Conservation (phyloP, 2,888 invertebrate genomes). For the Arenicola marina region DNA sequence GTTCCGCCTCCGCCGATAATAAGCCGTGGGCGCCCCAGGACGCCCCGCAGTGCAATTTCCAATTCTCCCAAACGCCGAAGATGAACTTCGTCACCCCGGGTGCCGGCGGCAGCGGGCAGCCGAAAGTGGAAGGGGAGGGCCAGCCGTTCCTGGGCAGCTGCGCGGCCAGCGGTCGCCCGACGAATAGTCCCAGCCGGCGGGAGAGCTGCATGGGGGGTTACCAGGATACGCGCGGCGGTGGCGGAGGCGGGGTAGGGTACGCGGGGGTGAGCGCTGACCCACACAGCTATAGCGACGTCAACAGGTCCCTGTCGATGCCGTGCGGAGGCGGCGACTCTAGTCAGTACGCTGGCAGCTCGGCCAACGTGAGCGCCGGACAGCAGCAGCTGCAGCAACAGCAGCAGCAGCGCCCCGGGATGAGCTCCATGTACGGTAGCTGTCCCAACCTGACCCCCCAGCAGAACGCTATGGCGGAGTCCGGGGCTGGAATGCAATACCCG, state of each 20-base stretch:
- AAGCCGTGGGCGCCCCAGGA: neutral
- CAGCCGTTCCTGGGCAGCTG: neutral
- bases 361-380: no score
- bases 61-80: neutral
- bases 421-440: slow-evolving; percentile 6
- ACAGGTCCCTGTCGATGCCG: neutral
- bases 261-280: no score
- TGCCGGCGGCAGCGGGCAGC: neutral
- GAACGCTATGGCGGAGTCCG: neutral
- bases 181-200: no score
- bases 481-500: neutral
- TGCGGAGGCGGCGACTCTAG: neutral
- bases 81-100: neutral
- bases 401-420: no score
- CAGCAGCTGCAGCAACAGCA: no score
- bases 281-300: neutral
- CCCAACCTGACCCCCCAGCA: slow-evolving; percentile 9
- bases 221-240: neutral
- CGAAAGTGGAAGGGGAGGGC: no score
- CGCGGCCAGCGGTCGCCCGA: neutral
- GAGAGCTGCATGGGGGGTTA: neutral
- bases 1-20: no score
- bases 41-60: neutral
- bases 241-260: no score
- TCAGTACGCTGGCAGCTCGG: neutral